Evolutionary conservation across 35 echinoderm and acorn worm genomes (phyloP).

Genomic region (Hemicentrotus pulcherrimus): DNA sequence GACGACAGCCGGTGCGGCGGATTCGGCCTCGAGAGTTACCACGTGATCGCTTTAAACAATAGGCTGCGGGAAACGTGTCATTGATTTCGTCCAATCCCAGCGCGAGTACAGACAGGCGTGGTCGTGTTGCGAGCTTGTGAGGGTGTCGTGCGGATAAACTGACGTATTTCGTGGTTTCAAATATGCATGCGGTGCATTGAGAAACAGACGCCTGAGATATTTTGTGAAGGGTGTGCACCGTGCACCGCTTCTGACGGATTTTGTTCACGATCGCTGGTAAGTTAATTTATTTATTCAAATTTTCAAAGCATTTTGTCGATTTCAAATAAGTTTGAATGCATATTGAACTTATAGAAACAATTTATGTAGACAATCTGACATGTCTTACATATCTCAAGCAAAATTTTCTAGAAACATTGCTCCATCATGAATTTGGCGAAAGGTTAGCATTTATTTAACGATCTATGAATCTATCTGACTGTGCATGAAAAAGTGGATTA

Average conservation of each 20-base stretch:
- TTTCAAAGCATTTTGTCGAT: no score
- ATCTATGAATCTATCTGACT: no score
- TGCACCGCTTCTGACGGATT: neutral
- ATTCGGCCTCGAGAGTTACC: neutral
- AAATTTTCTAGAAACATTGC: no score
- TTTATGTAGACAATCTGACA: no score
- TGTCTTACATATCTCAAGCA: no score
- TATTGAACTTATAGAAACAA: no score
- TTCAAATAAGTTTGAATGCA: no score
- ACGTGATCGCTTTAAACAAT: neutral
- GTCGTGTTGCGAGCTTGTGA: neutral
- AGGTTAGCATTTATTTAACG: no score
- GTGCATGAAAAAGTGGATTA: no score
- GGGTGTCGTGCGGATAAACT: neutral
- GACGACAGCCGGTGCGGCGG: neutral
- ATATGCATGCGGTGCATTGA: neutral
- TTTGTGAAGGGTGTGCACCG: neutral
- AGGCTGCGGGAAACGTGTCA: neutral
- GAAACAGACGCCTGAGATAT: neutral
- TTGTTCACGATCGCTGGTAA: neutral
- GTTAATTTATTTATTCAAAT: neutral
- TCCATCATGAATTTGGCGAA: no score
- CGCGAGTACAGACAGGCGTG: neutral
- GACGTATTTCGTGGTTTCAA: neutral
- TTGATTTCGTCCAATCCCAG: neutral